phyloP scores from a whole-genome alignment of 2,888 invertebrate genomes.

The Asteroscopus sphinx region DNA sequence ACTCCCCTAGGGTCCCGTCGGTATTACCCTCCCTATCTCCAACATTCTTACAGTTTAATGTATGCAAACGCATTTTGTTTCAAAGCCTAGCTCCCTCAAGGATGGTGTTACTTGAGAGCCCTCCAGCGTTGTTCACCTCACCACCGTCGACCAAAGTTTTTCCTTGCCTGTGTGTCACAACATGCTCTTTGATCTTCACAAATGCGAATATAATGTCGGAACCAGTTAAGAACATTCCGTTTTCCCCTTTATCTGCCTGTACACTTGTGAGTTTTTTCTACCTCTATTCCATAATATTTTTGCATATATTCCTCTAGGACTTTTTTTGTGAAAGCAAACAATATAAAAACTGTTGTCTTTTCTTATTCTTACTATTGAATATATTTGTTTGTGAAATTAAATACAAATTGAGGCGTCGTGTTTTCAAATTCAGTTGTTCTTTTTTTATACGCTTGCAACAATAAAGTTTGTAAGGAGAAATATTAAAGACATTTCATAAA shows the following conservation, averaged over 20 bases:
- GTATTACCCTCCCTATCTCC: conserved; percentile 85
- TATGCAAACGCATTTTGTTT: conserved; percentile 90
- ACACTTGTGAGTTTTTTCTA: conserved; percentile 71
- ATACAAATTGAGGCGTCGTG: conserved; percentile 71
- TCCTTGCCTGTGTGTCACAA: conserved; percentile 81
- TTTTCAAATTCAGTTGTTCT: conserved; percentile 65
- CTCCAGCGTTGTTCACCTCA: conserved; percentile 80
- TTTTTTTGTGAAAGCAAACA: conserved; percentile 70
- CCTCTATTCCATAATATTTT: conserved; percentile 65
- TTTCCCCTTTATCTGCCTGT: conserved; percentile 76
- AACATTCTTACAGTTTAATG: conserved; percentile 89
- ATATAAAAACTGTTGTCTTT: conserved; percentile 79
- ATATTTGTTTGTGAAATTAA: conserved; percentile 73
- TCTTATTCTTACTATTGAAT: conserved; percentile 76
- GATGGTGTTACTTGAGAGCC: conserved; percentile 83
- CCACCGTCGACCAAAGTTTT: conserved; percentile 78
- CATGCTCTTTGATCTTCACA: conserved; percentile 88
- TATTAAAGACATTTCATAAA: conserved; percentile 60
- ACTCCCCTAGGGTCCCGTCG: conserved; percentile 78
- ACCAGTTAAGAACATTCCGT: conserved; percentile 82
- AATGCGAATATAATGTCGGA: conserved; percentile 88
- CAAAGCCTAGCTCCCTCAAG: conserved; percentile 87
- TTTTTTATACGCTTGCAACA: conserved; percentile 57
- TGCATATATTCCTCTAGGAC: conserved; percentile 72
- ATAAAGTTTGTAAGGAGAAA: conserved; percentile 59